These are phyloP conservation scores for Hirtodrosophila confusa DNA, from an alignment of 2,888 invertebrate species.

Conservation along the genomic window DNA sequence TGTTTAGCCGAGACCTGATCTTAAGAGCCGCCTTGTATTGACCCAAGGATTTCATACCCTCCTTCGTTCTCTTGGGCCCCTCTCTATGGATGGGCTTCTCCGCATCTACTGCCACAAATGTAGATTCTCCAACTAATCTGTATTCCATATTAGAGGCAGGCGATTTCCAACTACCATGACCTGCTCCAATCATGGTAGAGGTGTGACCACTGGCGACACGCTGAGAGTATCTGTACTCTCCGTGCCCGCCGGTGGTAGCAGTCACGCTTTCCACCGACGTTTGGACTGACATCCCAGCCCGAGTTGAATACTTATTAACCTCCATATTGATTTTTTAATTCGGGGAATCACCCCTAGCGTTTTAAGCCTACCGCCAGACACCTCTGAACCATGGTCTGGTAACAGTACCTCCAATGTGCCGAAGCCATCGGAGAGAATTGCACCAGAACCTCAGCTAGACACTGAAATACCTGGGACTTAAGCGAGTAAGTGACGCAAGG, in stretches of 20 bases:
- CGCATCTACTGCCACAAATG: too few species aligned
- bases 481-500: too few species aligned
- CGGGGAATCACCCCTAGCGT: constrained; percentile 1
- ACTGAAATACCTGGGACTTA: too few species aligned
- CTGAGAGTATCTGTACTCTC: neutral
- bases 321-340: neutral
- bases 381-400: neutral
- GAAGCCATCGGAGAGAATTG: too few species aligned
- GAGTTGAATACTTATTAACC: neutral
- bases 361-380: constrained; percentile 6
- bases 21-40: neutral
- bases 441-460: too few species aligned
- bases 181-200: neutral
- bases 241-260: constrained; percentile 12
- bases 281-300: constrained; percentile 11
- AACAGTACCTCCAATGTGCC: too few species aligned
- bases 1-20: neutral
- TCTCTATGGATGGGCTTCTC: too few species aligned
- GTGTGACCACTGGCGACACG: constrained; percentile 1
- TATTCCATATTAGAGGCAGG: neutral
- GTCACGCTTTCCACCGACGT: constrained; percentile 7
- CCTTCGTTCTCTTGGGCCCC: neutral
- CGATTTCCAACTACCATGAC: neutral
- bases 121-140: too few species aligned
- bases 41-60: neutral